phyloP scores from a whole-genome alignment of 1,140 invertebrate genomes.

The Epicauta chinensis region DNA sequence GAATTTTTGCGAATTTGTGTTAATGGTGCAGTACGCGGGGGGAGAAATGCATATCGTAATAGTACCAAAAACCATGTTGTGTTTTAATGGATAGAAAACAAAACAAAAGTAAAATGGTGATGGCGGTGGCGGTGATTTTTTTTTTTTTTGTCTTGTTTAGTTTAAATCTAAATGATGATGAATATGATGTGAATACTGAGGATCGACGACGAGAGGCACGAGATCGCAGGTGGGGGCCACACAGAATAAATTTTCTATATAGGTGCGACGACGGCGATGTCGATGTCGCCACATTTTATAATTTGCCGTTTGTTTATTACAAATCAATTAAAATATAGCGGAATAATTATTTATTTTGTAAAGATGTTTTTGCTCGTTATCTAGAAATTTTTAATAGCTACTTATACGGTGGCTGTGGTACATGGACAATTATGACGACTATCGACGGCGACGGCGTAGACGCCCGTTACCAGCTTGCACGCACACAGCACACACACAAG shows the following conservation, averaged over 20 bases:
- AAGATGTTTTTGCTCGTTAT: no score
- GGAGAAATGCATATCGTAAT: conserved; percentile 27
- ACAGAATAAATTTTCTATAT: conserved; percentile 5
- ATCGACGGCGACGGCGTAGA: conserved; percentile 12
- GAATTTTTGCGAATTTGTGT: not conserved
- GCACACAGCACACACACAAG: not conserved
- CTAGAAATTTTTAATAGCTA: no score
- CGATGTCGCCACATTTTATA: no score
- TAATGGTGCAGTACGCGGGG: conserved; percentile 18
- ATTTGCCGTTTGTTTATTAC: no score
- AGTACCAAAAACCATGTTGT: not conserved
- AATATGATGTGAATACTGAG: conserved; percentile 28
- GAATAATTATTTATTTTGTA: no score
- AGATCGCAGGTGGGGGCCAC: conserved; percentile 20
- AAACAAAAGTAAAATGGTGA: not conserved
- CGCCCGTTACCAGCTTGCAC: conserved; percentile 15
- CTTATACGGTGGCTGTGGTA: conserved; percentile 18
- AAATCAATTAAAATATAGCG: no score
- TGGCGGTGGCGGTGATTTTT: conserved; percentile 3
- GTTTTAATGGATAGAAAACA: no score
- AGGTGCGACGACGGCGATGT: conserved; percentile 1
- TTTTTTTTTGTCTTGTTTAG: not conserved
- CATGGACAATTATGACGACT: conserved; percentile 17
- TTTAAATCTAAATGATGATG: conserved; percentile 2
- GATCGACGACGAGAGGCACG: conserved; percentile 21